Evolutionary conservation across 2,113 vertebrate species (phyloP), one percentile per base, ranked within the genome.

Genomic region (Colius striatus): DNA sequence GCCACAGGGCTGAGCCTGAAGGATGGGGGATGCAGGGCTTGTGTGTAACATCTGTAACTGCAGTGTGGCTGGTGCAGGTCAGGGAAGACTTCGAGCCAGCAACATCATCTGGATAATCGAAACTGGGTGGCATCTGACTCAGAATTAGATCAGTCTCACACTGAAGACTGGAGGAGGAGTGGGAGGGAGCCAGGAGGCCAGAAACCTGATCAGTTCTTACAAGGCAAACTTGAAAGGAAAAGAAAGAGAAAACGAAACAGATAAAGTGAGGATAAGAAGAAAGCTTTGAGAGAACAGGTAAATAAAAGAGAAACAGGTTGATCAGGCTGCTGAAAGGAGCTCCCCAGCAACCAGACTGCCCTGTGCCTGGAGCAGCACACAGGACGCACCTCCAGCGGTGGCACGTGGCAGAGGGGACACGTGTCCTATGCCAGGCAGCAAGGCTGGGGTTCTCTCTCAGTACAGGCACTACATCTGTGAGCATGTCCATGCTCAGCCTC

Each of bases 121-220:
- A 88, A 71, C 48, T 7, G 80, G 75, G 29, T 54, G 75, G 75
- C 66, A 91, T 48, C 84, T 95, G 94, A 95, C 70, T 95, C 94
- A 95, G 88, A 77, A 95, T 93, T 91, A 93, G 66, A 57, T 93
- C 94, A 95, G 91, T 48, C 88, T 93, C 91, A 95, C 94, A 73
- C 75, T 34, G 60, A 29, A 45, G 45, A 54, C 65, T 21, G 75
- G 80, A 65, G 94, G 94, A 91, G 94, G 94, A 93, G 88, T 91
- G 75, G 91, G 88, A 89, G 71, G 79, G 30, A 95, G 79, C 84
- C 91, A 77, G 74, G 94, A 88, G 84, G 80, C 75, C 91, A 89
- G 54, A 85, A 93, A 89, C 54, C 75, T 27, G 43, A 93, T 85
- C 91, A 70, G 68, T 73, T 73, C 38, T 30, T 85, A 72, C n/a